phyloP scores from a whole-genome alignment of 2,113 vertebrate genomes.

The Corythoichthys intestinalis region DNA sequence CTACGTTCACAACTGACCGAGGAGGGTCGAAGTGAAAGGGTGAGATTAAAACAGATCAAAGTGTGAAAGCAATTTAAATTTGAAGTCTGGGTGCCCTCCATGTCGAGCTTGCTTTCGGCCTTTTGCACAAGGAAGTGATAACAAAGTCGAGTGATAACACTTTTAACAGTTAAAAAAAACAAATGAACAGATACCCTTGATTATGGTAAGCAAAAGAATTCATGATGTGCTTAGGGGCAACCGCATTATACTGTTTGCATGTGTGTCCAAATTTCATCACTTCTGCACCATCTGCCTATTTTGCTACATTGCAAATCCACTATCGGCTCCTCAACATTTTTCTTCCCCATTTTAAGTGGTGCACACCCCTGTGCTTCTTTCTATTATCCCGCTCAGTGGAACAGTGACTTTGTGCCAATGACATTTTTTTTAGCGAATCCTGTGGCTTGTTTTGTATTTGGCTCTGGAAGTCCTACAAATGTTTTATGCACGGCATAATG shows the following conservation, averaged over 20 bases:
- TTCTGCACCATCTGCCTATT: slow-evolving; percentile 58
- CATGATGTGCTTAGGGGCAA: slow-evolving; percentile 57
- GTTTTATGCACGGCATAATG: neutral
- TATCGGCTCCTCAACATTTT: slow-evolving; percentile 61
- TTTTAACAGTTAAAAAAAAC: slow-evolving; percentile 70
- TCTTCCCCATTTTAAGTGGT: slow-evolving; percentile 50
- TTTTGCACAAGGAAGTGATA: slow-evolving; percentile 46
- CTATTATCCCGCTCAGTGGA: slow-evolving; percentile 47
- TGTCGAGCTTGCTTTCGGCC: slow-evolving; percentile 28
- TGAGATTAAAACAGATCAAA: neutral
- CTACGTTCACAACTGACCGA: no score
- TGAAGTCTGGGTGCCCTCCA: slow-evolving; percentile 19
- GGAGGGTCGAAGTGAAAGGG: neutral
- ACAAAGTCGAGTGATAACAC: slow-evolving; percentile 67
- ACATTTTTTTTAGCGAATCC: neutral
- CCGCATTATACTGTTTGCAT: slow-evolving; percentile 29
- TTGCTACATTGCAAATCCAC: slow-evolving; percentile 69
- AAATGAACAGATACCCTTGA: slow-evolving; percentile 67
- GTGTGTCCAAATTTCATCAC: slow-evolving; percentile 32
- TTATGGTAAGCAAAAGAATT: slow-evolving; percentile 57
- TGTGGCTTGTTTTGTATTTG: neutral
- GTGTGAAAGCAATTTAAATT: slow-evolving; percentile 2
- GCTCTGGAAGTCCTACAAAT: neutral
- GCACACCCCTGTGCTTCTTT: slow-evolving; percentile 59
- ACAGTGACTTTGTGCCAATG: slow-evolving; percentile 46